Percentiles rank a stretch among this genome's conserved stretches.
These are phyloP conservation scores for Drosophila greeni DNA, from an alignment of 2,888 invertebrate species.

Conservation along the genomic window DNA sequence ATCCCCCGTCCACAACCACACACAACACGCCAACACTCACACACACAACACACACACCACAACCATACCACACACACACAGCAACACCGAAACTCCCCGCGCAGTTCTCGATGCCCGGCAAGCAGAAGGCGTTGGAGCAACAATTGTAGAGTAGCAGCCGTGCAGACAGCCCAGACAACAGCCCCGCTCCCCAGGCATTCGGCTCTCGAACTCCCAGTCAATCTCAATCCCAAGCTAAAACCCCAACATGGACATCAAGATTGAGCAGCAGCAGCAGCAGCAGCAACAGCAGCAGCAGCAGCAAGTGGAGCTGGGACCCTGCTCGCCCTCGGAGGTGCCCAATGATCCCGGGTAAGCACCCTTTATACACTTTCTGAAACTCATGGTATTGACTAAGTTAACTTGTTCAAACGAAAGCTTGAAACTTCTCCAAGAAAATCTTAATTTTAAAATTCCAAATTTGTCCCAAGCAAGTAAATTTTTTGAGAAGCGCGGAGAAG, in stretches of 20 bases:
- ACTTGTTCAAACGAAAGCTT: not conserved
- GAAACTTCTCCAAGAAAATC: not conserved
- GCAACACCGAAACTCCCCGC: slow-evolving; percentile 14
- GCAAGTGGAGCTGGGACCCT: slow-evolving; percentile 83
- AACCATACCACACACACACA: slow-evolving; percentile 6
- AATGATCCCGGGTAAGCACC: slow-evolving; percentile 93
- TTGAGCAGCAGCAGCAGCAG: slow-evolving; percentile 80
- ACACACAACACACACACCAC: slow-evolving; percentile 2
- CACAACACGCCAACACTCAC: slow-evolving; percentile 11
- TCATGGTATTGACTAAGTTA: not conserved
- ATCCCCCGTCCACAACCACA: slow-evolving; percentile 26
- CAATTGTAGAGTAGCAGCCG: slow-evolving; percentile 44
- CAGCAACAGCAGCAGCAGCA: slow-evolving; percentile 59
- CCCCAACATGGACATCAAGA: slow-evolving; percentile 76
- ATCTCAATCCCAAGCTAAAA: slow-evolving; percentile 21
- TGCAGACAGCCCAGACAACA: slow-evolving; percentile 35
- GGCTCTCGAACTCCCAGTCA: slow-evolving; percentile 14
- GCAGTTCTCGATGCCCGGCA: slow-evolving; percentile 45
- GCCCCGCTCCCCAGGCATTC: slow-evolving; percentile 13
- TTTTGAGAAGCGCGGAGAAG: not conserved
- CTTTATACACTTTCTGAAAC: not conserved
- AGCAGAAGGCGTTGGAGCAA: slow-evolving; percentile 43
- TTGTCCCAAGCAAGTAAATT: not conserved
- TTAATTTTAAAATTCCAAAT: not conserved
- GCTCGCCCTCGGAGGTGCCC: slow-evolving; percentile 93